Evolutionary conservation across 2,888 invertebrate species (phyloP).

Genomic region (Tupiocoris notatus): DNA sequence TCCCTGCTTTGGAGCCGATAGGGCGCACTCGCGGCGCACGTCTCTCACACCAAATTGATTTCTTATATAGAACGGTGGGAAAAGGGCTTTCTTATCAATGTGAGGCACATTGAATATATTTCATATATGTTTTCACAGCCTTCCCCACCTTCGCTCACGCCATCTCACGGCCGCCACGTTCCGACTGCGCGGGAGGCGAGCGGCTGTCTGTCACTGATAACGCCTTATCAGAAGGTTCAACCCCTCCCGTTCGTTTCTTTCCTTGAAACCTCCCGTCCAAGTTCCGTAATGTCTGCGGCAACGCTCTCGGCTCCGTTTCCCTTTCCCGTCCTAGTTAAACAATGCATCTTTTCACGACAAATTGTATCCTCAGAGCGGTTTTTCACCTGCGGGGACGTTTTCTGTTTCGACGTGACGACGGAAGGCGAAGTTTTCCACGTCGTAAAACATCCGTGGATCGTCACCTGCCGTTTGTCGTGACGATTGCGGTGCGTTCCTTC

Average conservation of each 20-base stretch:
- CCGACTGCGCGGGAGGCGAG: slow-evolving; percentile 1
- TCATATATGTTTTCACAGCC: slow-evolving; percentile 48
- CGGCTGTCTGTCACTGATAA: slow-evolving; percentile 43
- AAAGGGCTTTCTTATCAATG: slow-evolving; percentile 45
- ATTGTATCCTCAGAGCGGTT: slow-evolving; percentile 24
- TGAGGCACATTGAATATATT: slow-evolving; percentile 48
- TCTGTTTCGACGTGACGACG: background rate
- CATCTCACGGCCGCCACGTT: background rate
- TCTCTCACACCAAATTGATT: slow-evolving; percentile 47
- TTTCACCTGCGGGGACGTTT: background rate
- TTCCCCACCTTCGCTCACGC: background rate
- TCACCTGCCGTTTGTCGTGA: background rate
- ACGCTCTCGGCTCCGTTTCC: slow-evolving; percentile 10
- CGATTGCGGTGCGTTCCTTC: background rate
- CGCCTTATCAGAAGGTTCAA: slow-evolving; percentile 25
- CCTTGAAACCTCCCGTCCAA: background rate
- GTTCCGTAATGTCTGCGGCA: background rate
- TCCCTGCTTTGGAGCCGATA: slow-evolving; percentile 28
- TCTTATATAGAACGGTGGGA: slow-evolving; percentile 46
- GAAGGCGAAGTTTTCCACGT: background rate
- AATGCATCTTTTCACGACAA: slow-evolving; percentile 39
- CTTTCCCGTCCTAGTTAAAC: slow-evolving; percentile 34
- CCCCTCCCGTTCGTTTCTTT: background rate
- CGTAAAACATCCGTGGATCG: background rate
- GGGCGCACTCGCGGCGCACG: slow-evolving; percentile 32